Percentiles rank a stretch among this genome's conserved stretches.
Evolutionary conservation across 2,113 vertebrate species (phyloP).

Genomic region (Parus major): DNA sequence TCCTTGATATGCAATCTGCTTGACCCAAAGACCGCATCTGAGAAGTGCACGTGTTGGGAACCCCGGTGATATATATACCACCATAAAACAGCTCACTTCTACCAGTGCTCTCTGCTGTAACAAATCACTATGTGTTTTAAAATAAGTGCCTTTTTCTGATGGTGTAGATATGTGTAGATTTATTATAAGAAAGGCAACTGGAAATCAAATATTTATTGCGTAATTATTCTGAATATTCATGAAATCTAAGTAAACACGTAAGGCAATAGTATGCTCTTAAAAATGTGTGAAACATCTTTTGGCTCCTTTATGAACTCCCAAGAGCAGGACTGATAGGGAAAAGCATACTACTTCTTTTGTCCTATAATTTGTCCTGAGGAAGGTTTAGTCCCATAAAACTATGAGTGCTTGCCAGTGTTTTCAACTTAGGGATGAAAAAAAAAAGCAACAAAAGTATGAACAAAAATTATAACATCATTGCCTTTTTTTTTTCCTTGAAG

Average conservation of each 20-base stretch:
- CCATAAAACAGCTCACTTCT: not conserved
- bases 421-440: not conserved
- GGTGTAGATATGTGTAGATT: not conserved
- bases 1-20: conserved; percentile 25
- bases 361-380: not conserved
- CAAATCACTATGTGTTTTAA: not conserved
- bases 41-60: not conserved
- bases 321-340: not conserved
- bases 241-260: not conserved
- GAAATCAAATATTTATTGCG: not conserved
- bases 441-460: not conserved
- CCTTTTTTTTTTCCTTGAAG: not conserved
- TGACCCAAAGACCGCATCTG: not conserved
- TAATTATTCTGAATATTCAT: not conserved
- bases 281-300: not conserved
- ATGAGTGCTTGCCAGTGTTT: not conserved
- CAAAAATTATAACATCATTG: not conserved
- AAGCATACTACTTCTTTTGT: not conserved
- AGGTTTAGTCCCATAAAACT: not conserved
- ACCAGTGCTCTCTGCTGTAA: not conserved
- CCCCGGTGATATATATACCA: not conserved
- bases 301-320: not conserved
- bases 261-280: not conserved
- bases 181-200: not conserved
- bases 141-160: not conserved